Conservation (phyloP, 2,797 vertebrate genomes). For the Pogonophryne albipinna region DNA sequence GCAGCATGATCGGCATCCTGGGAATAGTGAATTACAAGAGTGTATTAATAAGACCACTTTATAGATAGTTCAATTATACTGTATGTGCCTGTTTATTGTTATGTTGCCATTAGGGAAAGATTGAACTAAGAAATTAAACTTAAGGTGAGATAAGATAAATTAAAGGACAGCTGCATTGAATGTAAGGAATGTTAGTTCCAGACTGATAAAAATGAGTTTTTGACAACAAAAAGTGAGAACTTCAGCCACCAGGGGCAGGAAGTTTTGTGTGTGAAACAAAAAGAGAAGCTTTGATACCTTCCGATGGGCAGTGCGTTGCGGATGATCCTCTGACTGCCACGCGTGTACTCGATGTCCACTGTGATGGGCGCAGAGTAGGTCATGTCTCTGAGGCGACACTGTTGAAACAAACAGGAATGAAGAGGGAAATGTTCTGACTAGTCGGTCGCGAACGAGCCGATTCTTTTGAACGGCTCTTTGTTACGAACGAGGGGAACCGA, state of each 20-base stretch:
- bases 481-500: too few species aligned
- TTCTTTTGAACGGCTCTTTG: too few species aligned
- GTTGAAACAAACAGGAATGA: constrained; percentile 36
- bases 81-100: not conserved
- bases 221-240: not conserved
- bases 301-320: constrained; percentile 96
- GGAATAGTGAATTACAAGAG: constrained; percentile 22
- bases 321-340: constrained; percentile 98
- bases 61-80: not conserved
- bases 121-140: not conserved
- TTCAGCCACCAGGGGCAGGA: not conserved
- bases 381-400: constrained; percentile 98
- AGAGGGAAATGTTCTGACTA: not conserved
- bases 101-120: not conserved
- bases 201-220: not conserved
- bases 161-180: not conserved
- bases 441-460: too few species aligned
- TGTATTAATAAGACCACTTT: not conserved
- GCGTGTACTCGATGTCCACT: constrained; percentile 98
- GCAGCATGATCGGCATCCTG: constrained; percentile 99
- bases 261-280: not conserved
- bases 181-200: not conserved
- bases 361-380: constrained; percentile 97
- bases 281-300: constrained; percentile 82
- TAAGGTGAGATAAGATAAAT: not conserved